Evolutionary conservation across 1,140 invertebrate species (phyloP).

Genomic region (Galleria mellonella): DNA sequence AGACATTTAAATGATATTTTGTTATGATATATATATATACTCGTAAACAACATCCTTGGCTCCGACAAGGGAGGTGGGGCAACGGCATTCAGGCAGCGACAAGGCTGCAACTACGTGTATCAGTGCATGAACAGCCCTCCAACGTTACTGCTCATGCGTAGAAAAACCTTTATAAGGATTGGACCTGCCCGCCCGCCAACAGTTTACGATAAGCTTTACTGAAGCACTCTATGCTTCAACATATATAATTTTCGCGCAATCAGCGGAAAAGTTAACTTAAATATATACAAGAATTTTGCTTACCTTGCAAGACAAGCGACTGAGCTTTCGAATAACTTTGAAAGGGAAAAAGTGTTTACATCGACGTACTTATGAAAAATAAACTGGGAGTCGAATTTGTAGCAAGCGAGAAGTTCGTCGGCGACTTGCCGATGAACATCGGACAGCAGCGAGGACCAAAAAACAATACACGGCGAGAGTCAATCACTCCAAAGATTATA

Average conservation of each 20-base stretch:
- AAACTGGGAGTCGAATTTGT: conserved; percentile 46
- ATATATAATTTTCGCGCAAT: conserved; percentile 17
- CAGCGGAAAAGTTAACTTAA: conserved; percentile 41
- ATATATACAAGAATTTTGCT: conserved; percentile 14
- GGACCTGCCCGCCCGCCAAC: conserved; percentile 15
- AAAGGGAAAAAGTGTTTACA: conserved; percentile 21
- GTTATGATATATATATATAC: too few relatives aligned
- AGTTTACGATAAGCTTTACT: conserved; percentile 33
- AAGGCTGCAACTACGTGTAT: conserved; percentile 18
- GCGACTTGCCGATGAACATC: conserved; percentile 39
- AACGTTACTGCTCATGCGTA: conserved; percentile 36
- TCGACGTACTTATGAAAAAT: conserved; percentile 56
- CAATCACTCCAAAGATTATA: conserved; percentile 60
- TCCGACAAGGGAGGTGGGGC: conserved; percentile 3
- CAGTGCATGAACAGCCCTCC: conserved; percentile 13
- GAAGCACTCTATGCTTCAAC: conserved; percentile 20
- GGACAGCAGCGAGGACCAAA: conserved; percentile 34
- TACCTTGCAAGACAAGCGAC: conserved; percentile 6
- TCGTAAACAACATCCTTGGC: not conserved
- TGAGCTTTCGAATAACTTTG: conserved; percentile 9
- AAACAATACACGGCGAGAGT: conserved; percentile 35
- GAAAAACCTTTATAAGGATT: conserved; percentile 34
- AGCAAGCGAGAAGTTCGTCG: conserved; percentile 43
- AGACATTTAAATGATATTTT: too few relatives aligned
- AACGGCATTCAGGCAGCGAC: conserved; percentile 4